Evolutionary conservation across 2,113 vertebrate species (phyloP).

Genomic region (Ciconia stormi): DNA sequence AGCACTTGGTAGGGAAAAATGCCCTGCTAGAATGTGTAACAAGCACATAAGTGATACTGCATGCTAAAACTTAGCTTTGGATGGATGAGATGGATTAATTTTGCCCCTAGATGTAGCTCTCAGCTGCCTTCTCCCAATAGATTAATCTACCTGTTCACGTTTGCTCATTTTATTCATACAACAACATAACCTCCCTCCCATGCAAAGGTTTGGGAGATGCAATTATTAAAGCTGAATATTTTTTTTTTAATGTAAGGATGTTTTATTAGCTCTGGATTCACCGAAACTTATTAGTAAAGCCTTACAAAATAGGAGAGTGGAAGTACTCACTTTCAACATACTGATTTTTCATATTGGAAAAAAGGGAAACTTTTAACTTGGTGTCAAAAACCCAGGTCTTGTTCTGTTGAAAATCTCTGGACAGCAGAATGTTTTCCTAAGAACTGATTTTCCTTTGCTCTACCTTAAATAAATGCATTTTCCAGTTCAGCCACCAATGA

Average conservation of each 20-base stretch:
- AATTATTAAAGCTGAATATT: background rate
- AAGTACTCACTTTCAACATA: background rate
- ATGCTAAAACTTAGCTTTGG: background rate
- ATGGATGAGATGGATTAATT: background rate
- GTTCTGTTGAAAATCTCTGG: background rate
- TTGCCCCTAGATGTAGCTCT: background rate
- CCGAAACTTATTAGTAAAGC: background rate
- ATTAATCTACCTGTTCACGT: background rate
- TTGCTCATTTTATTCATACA: background rate
- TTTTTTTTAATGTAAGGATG: background rate
- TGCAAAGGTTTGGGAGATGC: background rate
- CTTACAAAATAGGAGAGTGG: background rate
- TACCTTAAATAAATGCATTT: background rate
- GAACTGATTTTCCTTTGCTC: background rate
- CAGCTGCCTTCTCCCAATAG: background rate
- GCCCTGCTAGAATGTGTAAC: background rate
- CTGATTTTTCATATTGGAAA: background rate
- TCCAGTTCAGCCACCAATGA: background rate
- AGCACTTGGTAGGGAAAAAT: background rate
- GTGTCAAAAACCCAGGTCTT: rapidly evolving
- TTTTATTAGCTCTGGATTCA: background rate
- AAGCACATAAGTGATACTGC: background rate
- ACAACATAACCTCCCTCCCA: background rate
- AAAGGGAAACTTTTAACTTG: background rate
- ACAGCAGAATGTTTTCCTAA: background rate